Percentiles rank a stretch among this genome's conserved stretches.
These are phyloP conservation scores for Ips nitidus DNA, from an alignment of 1,140 invertebrate genomes.

Conservation along the genomic window DNA sequence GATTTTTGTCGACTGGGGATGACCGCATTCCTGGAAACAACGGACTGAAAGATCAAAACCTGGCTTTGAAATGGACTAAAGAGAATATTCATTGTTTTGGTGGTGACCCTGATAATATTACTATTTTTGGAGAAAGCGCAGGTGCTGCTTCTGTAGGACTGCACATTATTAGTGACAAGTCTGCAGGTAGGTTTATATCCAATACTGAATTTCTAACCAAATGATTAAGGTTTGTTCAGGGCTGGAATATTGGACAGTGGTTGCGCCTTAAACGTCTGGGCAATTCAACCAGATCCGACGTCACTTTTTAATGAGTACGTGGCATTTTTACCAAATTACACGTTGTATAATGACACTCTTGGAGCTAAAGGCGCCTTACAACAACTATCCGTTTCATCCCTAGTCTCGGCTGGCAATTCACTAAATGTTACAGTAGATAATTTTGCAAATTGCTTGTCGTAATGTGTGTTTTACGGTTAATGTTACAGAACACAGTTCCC, in stretches of 20 bases:
- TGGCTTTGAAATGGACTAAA: conserved; percentile 5
- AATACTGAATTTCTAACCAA: background rate
- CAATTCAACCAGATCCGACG: background rate
- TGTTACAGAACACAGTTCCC: background rate
- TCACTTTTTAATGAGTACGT: background rate
- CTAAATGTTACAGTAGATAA: background rate
- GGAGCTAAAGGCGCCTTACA: conserved; percentile 7
- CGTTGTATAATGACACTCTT: background rate
- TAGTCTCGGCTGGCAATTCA: background rate
- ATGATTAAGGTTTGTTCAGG: conserved; percentile 9
- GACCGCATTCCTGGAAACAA: background rate
- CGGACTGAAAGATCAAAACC: conserved; percentile 15
- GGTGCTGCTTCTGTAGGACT: conserved; percentile 3
- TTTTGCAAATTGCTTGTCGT: background rate
- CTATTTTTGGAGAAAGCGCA: conserved; percentile 20
- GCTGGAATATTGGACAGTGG: conserved; percentile 14
- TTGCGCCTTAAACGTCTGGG: background rate
- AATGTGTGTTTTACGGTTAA: background rate
- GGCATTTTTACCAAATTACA: background rate
- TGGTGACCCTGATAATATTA: conserved; percentile 5
- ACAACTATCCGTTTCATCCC: background rate
- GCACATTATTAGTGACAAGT: conserved; percentile 9
- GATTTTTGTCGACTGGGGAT: conserved; percentile 41
- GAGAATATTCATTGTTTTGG: conserved; percentile 13
- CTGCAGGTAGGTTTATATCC: conserved; percentile 9